Conservation (phyloP, 2,888 invertebrate genomes). For the Entomobrya proxima region DNA sequence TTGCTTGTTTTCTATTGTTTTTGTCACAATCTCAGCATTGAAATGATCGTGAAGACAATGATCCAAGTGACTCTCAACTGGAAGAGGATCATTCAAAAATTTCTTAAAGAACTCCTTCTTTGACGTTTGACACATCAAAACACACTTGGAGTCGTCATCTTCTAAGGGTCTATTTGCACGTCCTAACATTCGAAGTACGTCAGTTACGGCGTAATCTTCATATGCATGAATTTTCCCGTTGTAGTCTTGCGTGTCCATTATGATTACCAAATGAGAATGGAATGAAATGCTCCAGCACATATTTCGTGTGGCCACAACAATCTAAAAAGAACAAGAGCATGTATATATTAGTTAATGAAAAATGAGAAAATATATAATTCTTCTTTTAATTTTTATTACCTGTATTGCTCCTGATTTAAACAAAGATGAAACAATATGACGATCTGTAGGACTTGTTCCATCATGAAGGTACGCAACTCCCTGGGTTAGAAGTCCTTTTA, state of each 20-base stretch:
- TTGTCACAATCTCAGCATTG: constrained; percentile 99
- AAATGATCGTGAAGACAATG: constrained; percentile 99
- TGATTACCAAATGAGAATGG: constrained; percentile 93
- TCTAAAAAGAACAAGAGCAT: constrained; percentile 79
- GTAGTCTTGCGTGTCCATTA: constrained; percentile 97
- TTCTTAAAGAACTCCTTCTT: constrained; percentile 99
- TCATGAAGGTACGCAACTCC: constrained; percentile 99
- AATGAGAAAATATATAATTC: too few relatives aligned
- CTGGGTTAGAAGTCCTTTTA: constrained; percentile 93
- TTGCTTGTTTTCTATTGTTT: constrained; percentile 99
- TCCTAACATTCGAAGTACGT: constrained; percentile 98
- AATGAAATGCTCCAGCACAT: constrained; percentile 95
- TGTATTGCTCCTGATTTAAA: constrained; percentile 93
- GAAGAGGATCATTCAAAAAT: constrained; percentile 96
- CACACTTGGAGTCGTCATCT: constrained; percentile 95
- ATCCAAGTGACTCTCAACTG: constrained; percentile 98
- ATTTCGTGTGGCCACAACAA: constrained; percentile 93
- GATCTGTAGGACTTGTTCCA: constrained; percentile 90
- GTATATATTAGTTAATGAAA: neutral
- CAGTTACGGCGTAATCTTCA: constrained; percentile 98
- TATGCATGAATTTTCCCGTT: constrained; percentile 88
- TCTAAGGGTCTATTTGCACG: constrained; percentile 94
- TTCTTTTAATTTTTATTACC: constrained; percentile 50
- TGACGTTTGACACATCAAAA: constrained; percentile 96
- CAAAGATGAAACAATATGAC: constrained; percentile 93